A percentile compares a stretch with the other conserved stretches of the same genome.
phyloP scores from a whole-genome alignment of 2,888 invertebrate genomes.

The Uloborus plumipes region DNA sequence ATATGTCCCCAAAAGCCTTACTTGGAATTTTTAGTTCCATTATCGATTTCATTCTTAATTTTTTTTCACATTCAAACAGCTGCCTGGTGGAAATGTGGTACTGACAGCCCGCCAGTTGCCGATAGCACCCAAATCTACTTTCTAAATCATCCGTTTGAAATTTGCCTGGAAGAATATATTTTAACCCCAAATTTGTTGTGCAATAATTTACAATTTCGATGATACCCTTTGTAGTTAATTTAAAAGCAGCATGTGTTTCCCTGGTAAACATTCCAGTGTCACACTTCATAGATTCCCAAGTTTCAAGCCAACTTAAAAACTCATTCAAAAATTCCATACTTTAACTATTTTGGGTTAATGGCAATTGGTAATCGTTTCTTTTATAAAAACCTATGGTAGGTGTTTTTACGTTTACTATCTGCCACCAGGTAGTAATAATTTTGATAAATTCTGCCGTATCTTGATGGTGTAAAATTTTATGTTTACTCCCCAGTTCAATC shows the following conservation, averaged over 20 bases:
- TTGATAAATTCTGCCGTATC: not conserved
- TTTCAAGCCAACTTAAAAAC: slow-evolving; percentile 10
- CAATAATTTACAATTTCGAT: slow-evolving; percentile 13
- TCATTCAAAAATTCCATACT: slow-evolving; percentile 9
- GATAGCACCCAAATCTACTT: slow-evolving; percentile 12
- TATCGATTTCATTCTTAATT: slow-evolving; percentile 13
- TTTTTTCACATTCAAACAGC: slow-evolving; percentile 20
- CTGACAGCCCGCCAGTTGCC: slow-evolving; percentile 12
- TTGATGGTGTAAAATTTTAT: not conserved
- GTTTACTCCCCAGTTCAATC: not conserved
- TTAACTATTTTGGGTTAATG: not conserved
- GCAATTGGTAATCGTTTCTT: slow-evolving; percentile 7
- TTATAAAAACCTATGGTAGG: not conserved
- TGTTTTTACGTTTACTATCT: slow-evolving; percentile 24
- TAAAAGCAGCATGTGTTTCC: slow-evolving; percentile 22
- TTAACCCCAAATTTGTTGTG: not conserved
- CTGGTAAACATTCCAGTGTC: slow-evolving; percentile 8
- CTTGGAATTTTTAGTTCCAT: not conserved
- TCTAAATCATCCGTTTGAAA: slow-evolving; percentile 31
- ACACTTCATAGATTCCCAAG: slow-evolving; percentile 3
- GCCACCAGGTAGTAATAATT: not conserved
- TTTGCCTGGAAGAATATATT: slow-evolving; percentile 35
- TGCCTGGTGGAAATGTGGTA: slow-evolving; percentile 2
- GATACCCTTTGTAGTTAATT: slow-evolving; percentile 4
- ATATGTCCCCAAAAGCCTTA: too few relatives aligned